These are phyloP conservation scores for Pseudomyrmex cubaensis DNA, from an alignment of 1,140 invertebrate species.

Conservation along the genomic window DNA sequence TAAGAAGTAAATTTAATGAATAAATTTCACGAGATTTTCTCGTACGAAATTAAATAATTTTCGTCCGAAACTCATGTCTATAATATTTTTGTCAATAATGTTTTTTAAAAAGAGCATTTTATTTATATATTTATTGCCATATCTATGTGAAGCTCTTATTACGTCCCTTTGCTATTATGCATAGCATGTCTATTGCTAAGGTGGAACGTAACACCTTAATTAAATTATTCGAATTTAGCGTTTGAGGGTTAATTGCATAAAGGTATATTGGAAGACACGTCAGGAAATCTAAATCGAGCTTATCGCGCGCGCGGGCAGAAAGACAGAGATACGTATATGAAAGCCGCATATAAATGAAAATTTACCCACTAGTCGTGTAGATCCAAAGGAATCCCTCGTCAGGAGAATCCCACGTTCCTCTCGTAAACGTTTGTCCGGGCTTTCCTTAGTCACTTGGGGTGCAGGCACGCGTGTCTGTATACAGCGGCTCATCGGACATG, in stretches of 20 bases:
- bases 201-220: background rate
- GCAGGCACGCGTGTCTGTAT: background rate
- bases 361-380: background rate
- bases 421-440: slow-evolving; percentile 29
- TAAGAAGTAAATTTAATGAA: background rate
- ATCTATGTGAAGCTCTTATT: too few relatives aligned
- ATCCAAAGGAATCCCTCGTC: slow-evolving; percentile 12
- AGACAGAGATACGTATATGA: slow-evolving; percentile 1
- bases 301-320: background rate
- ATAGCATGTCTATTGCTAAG: too few relatives aligned
- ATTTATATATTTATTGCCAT: too few relatives aligned
- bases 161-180: too few relatives aligned
- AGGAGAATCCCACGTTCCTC: background rate
- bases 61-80: background rate
- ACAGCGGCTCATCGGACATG: background rate
- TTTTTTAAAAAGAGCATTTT: background rate
- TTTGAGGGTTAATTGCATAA: background rate
- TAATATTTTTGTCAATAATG: background rate
- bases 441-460: slow-evolving; percentile 11
- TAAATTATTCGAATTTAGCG: background rate
- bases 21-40: background rate
- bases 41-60: background rate
- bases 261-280: background rate
- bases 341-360: slow-evolving; percentile 36
- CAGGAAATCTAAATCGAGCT: background rate